phyloP scores from a whole-genome alignment of 1,140 invertebrate genomes.

The honey bee (Apis mellifera) region Amel_HAv3.1 CM009945.2:6060001-6060500 shows the following conservation, averaged over 20 bases:
- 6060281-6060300: conserved; percentile 12
- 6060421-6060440: conserved; percentile 25
- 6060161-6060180: too few relatives aligned
- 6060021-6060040: too few relatives aligned
- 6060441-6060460: conserved; percentile 48
- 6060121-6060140: too few relatives aligned
- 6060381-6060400: neutral
- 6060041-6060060: too few relatives aligned
- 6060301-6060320: conserved; percentile 21
- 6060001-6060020: too few relatives aligned
- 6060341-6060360: conserved; percentile 18
- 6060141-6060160: too few relatives aligned
- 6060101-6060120: too few relatives aligned
- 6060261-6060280: neutral
- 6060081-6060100: too few relatives aligned
- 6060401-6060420: conserved; percentile 20
- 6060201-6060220: neutral
- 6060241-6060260: conserved; percentile 17
- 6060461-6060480: conserved; percentile 2
- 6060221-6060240: neutral
- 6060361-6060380: conserved; percentile 17
- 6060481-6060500: conserved; percentile 30
- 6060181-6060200: neutral
- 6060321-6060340: conserved; percentile 3
- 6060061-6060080: too few relatives aligned